Evolutionary conservation across 2,113 vertebrate species (phyloP), one percentile per base, ranked within the genome.

Genomic region (Laterallus jamaicensis): DNA sequence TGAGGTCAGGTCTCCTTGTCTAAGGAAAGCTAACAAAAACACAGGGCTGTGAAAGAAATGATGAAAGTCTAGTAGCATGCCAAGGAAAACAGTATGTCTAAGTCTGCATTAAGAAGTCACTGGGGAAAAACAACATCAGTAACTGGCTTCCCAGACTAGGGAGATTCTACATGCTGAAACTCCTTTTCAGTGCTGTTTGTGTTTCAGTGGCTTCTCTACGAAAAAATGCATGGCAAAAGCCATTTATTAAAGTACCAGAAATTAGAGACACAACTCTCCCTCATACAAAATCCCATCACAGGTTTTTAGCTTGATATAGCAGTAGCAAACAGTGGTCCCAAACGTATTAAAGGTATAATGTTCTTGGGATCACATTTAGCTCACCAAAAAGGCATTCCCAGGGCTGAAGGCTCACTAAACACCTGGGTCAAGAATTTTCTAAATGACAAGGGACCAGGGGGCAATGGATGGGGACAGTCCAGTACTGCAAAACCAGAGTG

Each of bases 1-100:
- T 91, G 6, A 35, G 55, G 55, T 73, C 81, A 88, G 42, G 83
- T 47, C 37, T 73, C 52, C 52, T 28, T 67, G 92, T 90, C 64
- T 90, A 67, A 92, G 68, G 56, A 95, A 83, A 93, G 64, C 85
- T 81, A 95, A 86, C 35, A 86, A 83, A 93, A 94, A 59, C 54
- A 83, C 21, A n/a, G 44, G 42, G 18, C 79, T 90, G 40, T 63
- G 79, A 94, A 90, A 92, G 69, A 78, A 83, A 88, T 60, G 0
- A 96, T 74, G 75, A 32, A 94, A 82, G 40, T 17, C 79, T 42
- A 6, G 16, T 24, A 52, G 80, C 39, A 25, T 0, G 83, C 90
- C 88, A 96, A 96, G 54, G 73, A 71, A 96, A 96, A 93, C 71
- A 95, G 44, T 11, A 10, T 9, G 39, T 75, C 71, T 74, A 50